Evolutionary conservation across 2,113 vertebrate genomes (phyloP).

Genomic region (Macquaria ambigua): DNA sequence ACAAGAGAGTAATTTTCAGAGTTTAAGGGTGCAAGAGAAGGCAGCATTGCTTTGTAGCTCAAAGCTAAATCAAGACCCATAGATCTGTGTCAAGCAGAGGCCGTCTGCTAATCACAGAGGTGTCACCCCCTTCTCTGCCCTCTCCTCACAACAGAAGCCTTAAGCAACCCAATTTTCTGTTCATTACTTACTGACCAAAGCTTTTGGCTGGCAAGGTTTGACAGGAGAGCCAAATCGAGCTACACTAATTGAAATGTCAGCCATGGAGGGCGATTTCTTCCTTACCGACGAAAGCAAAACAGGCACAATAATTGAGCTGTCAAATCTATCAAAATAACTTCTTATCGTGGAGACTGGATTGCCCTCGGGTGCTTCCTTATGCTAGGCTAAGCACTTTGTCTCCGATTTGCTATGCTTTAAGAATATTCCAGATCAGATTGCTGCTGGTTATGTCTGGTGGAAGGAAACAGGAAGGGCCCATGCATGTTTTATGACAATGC

Average conservation of each 20-base stretch:
- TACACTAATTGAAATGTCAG: conserved; percentile 80
- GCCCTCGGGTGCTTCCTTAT: conserved; percentile 64
- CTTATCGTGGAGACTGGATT: conserved; percentile 36
- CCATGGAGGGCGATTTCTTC: conserved; percentile 59
- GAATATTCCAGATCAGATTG: conserved; percentile 53
- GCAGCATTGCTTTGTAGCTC: neutral
- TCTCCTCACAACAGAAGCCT: conserved; percentile 16
- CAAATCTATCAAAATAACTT: conserved; percentile 73
- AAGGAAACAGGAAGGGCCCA: conserved; percentile 55
- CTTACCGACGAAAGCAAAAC: conserved; percentile 66
- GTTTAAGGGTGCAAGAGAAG: conserved; percentile 5
- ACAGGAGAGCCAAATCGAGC: conserved; percentile 56
- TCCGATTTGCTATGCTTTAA: conserved; percentile 61
- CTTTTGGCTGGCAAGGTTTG: conserved; percentile 45
- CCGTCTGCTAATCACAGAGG: conserved; percentile 45
- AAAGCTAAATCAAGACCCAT: conserved; percentile 26
- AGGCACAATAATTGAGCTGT: conserved; percentile 79
- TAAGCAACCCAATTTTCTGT: conserved; percentile 56
- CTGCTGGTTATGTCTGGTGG: conserved; percentile 42
- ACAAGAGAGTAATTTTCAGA: conserved; percentile 25
- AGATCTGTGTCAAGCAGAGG: conserved; percentile 34
- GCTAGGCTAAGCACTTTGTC: conserved; percentile 67
- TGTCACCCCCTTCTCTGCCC: conserved; percentile 28
- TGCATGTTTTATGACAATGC: conserved; percentile 64
- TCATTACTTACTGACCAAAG: conserved; percentile 42